Evolutionary conservation across 2,888 invertebrate genomes (phyloP).

Genomic region (Phlogophora meticulosa): DNA sequence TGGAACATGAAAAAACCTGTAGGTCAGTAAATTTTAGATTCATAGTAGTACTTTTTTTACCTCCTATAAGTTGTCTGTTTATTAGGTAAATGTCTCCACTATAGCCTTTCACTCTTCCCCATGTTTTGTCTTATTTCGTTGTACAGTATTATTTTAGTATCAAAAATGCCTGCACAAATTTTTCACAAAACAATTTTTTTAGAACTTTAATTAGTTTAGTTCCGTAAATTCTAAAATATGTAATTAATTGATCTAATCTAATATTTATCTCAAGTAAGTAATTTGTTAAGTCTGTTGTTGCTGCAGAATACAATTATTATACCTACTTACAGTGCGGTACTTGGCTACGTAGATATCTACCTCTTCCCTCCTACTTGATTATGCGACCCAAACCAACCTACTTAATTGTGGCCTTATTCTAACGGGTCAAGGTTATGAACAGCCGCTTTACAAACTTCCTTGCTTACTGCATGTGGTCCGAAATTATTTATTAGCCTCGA

Average conservation of each 20-base stretch:
- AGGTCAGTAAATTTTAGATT: conserved; percentile 75
- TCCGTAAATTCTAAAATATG: not conserved
- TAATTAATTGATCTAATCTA: not conserved
- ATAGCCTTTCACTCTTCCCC: too few relatives aligned
- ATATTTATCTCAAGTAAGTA: not conserved
- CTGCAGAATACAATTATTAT: conserved; percentile 1
- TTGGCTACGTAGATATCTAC: not conserved
- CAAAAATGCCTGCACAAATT: not conserved
- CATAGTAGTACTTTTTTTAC: not conserved
- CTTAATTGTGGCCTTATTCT: conserved; percentile 37
- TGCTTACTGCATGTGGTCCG: conserved; percentile 21
- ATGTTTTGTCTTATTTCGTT: too few relatives aligned
- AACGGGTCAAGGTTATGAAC: conserved; percentile 46
- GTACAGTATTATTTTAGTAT: not conserved
- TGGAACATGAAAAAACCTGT: conserved; percentile 87
- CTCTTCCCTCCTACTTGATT: conserved; percentile 20
- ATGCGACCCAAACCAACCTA: conserved; percentile 23
- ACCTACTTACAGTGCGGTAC: not conserved
- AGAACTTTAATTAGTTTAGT: not conserved
- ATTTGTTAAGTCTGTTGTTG: not conserved
- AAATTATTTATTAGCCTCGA: not conserved
- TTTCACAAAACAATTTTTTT: not conserved
- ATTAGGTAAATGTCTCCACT: too few relatives aligned
- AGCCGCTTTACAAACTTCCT: conserved; percentile 3
- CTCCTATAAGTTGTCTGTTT: too few relatives aligned